Evolutionary conservation across 2,113 vertebrate genomes (phyloP), one percentile per base, ranked within the genome.

Genomic region (Echinops telfairi): DNA sequence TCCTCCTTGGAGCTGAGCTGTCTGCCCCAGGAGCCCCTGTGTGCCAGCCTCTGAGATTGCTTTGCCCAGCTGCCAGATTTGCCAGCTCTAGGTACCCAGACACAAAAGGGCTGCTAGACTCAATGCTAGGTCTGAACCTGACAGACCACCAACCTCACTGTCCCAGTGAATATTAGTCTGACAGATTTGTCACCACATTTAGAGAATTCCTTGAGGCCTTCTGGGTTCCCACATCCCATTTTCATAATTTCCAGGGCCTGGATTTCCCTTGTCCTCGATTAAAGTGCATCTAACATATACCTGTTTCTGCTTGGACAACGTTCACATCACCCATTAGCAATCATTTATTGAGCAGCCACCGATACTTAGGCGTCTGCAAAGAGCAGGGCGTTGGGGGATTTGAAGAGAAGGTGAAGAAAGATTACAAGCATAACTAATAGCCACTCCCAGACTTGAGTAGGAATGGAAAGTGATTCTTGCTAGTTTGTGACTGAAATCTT

Each of bases 271-370:
- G n/a, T 0, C 15, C 25, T 71, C 47, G 81, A 3, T 57, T 64
- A 64, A 43, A 8, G 53, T 78, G n/a, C 76, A 85, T 82, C 38
- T 60, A 85, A 19, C 47, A 38, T 66, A 40, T 38, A 62, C 11
- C 19, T 80, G 79, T 79, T 36, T 94, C 82, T 76, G 36, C 53
- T 88, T 83, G 57, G 57, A 87, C 91, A 76, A 58, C 31, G 78
- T 15, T 60, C 47, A 71, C 29, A 11, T 68, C 71, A 31, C 70
- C 78, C 77, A 91, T 64, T 83, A 36, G 29, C 43, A 53, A 4
- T 6, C 77, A 31, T 53, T 29, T 79, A 43, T n/a, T 79, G 77
- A 53, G 38, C 58, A 83, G 62, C 6, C 76, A 3, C 23, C 15
- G 57, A 58, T 64, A 77, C 80, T 43, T 64, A 64, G 38, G 31